phyloP scores from a whole-genome alignment of 2,113 vertebrate genomes.

The Cisticola juncidis region DNA sequence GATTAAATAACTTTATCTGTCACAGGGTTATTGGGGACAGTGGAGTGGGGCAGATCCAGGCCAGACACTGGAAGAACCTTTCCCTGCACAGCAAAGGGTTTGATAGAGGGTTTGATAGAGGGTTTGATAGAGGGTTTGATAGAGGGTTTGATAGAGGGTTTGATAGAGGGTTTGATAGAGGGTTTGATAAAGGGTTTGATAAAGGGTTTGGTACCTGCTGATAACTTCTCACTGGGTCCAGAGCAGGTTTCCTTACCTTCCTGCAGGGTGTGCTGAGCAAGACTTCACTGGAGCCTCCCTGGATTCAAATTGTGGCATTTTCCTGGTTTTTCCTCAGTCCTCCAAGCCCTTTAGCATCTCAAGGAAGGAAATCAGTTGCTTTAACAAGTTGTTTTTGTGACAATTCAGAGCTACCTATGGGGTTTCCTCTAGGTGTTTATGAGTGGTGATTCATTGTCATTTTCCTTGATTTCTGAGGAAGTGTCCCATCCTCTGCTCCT shows the following conservation, averaged over 20 bases:
- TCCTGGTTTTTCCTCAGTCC: neutral
- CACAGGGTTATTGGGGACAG: neutral
- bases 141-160: neutral
- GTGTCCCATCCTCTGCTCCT: neutral
- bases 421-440: neutral
- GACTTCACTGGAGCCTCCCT: neutral
- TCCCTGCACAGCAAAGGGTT: neutral
- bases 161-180: neutral
- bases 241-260: neutral
- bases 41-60: neutral
- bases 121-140: neutral
- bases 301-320: neutral
- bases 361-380: neutral
- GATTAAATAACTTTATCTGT: neutral
- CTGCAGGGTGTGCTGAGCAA: neutral
- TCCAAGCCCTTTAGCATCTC: neutral
- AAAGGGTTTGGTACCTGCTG: neutral
- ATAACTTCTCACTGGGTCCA: neutral
- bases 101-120: neutral
- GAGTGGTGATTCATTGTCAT: neutral
- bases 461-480: neutral
- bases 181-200: neutral
- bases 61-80: neutral
- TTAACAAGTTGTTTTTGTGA: neutral
- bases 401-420: rapidly evolving